A percentile compares a stretch with the other conserved stretches of the same genome.
These are phyloP conservation scores for Poicephalus meyeri DNA, from an alignment of 2,113 vertebrate genomes.

Conservation along the genomic window DNA sequence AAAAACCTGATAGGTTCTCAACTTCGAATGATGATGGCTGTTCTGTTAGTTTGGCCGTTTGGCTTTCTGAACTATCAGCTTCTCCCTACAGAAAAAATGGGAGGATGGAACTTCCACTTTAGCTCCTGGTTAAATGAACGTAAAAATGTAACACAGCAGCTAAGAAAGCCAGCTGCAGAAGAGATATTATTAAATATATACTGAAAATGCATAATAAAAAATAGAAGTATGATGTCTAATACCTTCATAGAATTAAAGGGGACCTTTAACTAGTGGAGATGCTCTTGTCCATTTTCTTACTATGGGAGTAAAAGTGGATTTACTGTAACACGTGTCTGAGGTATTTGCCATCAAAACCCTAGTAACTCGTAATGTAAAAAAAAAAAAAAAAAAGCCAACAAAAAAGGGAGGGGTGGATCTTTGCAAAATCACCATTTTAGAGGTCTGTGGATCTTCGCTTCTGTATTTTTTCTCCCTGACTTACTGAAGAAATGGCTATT, in stretches of 20 bases:
- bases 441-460: background rate
- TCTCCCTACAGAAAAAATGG: background rate
- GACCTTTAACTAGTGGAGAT: background rate
- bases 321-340: background rate
- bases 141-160: background rate
- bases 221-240: background rate
- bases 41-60: background rate
- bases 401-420: accelerated
- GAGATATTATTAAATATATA: background rate
- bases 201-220: background rate
- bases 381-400: too few relatives aligned
- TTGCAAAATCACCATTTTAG: background rate
- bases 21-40: background rate
- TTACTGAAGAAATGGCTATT: background rate
- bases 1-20: background rate
- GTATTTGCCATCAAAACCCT: background rate
- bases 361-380: background rate
- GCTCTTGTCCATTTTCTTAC: background rate
- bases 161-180: background rate
- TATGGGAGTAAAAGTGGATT: background rate
- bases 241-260: background rate
- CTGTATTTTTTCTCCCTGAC: background rate
- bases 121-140: background rate
- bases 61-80: background rate
- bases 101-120: background rate